Evolutionary conservation across 2,113 vertebrate genomes (phyloP).

Genomic region (Cyanocitta stelleri): DNA sequence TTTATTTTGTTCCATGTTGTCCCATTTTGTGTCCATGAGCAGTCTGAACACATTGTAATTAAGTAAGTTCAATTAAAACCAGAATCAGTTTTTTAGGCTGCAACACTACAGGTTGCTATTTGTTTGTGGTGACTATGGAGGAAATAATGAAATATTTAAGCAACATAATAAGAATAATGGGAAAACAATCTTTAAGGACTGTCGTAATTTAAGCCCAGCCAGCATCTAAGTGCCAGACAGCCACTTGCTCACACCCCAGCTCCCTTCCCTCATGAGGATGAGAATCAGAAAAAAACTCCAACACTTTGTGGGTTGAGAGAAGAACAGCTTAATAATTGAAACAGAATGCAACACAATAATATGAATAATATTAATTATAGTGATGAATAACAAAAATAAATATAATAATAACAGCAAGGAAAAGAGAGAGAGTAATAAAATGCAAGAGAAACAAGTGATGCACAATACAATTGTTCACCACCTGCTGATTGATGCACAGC

Average conservation of each 20-base stretch:
- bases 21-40: neutral
- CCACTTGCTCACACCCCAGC: neutral
- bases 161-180: neutral
- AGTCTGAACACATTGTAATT: neutral
- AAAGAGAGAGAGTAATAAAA: neutral
- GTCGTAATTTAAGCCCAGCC: neutral
- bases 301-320: neutral
- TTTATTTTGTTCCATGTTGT: neutral
- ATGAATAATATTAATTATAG: neutral
- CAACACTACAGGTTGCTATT: neutral
- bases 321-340: neutral
- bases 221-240: neutral
- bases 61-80: neutral
- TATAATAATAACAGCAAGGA: neutral
- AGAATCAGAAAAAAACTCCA: neutral
- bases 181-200: neutral
- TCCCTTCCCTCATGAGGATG: rapidly evolving
- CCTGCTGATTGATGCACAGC: neutral
- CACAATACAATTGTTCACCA: neutral
- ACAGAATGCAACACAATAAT: neutral
- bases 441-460: neutral
- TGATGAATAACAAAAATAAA: neutral
- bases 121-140: neutral
- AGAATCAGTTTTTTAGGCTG: neutral
- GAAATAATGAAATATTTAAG: neutral